Evolutionary conservation across 2,888 invertebrate species (phyloP).

Genomic region (Axea sp.): DNA sequence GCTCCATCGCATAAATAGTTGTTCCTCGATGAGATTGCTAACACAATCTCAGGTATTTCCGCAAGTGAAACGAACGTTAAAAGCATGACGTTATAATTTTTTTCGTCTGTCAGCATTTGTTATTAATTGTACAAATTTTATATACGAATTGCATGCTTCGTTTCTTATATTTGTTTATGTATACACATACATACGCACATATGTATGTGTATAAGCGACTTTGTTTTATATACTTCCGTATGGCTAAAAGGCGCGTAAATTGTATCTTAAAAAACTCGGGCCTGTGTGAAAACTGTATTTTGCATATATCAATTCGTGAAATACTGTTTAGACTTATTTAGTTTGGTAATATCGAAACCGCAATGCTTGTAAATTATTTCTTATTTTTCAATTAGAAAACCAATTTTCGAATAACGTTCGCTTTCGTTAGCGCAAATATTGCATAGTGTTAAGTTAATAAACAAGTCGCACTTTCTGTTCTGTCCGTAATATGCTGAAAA

Average conservation of each 20-base stretch:
- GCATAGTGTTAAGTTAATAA: constrained; percentile 63
- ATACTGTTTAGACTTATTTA: constrained; percentile 1
- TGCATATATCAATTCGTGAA: too few relatives aligned
- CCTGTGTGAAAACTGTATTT: too few relatives aligned
- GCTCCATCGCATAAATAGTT: constrained; percentile 34
- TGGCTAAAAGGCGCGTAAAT: too few relatives aligned
- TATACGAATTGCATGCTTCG: neutral
- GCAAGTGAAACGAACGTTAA: constrained; percentile 48
- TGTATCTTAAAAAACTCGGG: too few relatives aligned
- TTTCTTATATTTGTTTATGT: too few relatives aligned
- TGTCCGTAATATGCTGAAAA: constrained; percentile 66
- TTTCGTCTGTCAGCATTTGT: constrained; percentile 1
- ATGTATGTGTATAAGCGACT: too few relatives aligned
- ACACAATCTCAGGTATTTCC: constrained; percentile 41
- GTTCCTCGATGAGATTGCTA: constrained; percentile 43
- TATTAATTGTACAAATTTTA: neutral
- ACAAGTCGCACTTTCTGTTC: constrained; percentile 67
- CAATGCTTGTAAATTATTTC: constrained; percentile 3
- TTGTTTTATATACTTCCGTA: too few relatives aligned
- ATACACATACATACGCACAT: too few relatives aligned
- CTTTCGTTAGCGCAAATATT: constrained; percentile 52
- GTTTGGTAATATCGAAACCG: constrained; percentile 14
- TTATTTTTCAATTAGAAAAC: constrained; percentile 11
- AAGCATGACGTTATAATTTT: constrained; percentile 8
- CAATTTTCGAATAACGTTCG: constrained; percentile 34